Evolutionary conservation across 2,888 invertebrate species (phyloP).

Genomic region (Unio pictorum): DNA sequence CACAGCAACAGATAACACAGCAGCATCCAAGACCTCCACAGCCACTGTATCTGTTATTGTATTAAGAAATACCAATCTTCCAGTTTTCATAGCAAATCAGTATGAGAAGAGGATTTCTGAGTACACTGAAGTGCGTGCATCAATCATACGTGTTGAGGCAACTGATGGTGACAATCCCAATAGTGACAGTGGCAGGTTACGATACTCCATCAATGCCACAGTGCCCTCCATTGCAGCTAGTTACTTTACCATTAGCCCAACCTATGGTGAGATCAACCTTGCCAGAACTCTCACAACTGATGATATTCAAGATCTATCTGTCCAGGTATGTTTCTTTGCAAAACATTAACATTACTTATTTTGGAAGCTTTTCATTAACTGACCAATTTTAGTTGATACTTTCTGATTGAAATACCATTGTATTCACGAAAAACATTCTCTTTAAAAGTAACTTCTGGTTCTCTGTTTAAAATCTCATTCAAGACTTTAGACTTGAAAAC

Average conservation of each 20-base stretch:
- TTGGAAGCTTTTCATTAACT: no score
- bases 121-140: slow-evolving; percentile 16
- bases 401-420: no score
- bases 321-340: background rate
- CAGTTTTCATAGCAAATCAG: slow-evolving; percentile 31
- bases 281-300: slow-evolving; percentile 19
- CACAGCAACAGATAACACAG: slow-evolving; percentile 34
- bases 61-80: slow-evolving; percentile 39
- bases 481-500: no score
- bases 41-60: slow-evolving; percentile 43
- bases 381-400: no score
- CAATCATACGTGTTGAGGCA: slow-evolving; percentile 25
- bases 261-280: slow-evolving; percentile 43
- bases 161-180: slow-evolving; percentile 36
- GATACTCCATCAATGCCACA: slow-evolving; percentile 21
- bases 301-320: slow-evolving; percentile 3
- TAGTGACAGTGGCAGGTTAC: slow-evolving; percentile 32
- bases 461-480: no score
- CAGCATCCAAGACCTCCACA: slow-evolving; percentile 24
- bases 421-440: no score
- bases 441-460: no score
- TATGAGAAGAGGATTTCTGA: slow-evolving; percentile 40
- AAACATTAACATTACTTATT: background rate
- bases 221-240: slow-evolving; percentile 8
- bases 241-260: slow-evolving; percentile 43